These are phyloP conservation scores for Ptychadena robeensis DNA, from an alignment of 2,797 vertebrate species.

Conservation along the genomic window DNA sequence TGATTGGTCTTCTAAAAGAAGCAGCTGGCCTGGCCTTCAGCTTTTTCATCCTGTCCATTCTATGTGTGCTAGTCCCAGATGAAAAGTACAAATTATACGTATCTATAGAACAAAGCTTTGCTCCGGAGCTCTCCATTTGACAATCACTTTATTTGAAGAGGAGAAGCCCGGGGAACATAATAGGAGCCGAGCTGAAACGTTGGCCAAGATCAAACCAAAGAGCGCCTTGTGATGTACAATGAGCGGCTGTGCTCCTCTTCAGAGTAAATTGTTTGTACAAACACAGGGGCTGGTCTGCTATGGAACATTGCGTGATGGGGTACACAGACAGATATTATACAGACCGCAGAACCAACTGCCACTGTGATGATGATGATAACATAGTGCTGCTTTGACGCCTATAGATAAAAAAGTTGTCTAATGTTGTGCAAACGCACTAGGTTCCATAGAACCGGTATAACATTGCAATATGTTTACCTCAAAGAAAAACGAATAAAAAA, in stretches of 20 bases:
- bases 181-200: background rate
- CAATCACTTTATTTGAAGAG: background rate
- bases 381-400: too few species aligned
- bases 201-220: conserved; percentile 35
- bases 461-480: too few species aligned
- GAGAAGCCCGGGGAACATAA: conserved; percentile 12
- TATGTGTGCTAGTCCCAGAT: background rate
- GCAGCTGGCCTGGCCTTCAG: too few species aligned
- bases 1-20: background rate
- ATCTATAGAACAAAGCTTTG: conserved; percentile 7
- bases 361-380: too few species aligned
- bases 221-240: background rate
- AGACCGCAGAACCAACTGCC: too few species aligned
- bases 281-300: background rate
- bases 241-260: background rate
- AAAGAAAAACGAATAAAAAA: too few species aligned
- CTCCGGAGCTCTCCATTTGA: background rate
- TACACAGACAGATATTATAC: too few species aligned
- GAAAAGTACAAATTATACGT: conserved; percentile 30
- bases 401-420: too few species aligned
- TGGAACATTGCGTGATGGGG: background rate
- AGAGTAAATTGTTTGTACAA: background rate
- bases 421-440: too few species aligned
- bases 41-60: background rate
- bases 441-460: too few species aligned